Percentiles rank a stretch among this genome's conserved stretches.
Conservation (phyloP, 2,888 invertebrate genomes). For the Chloroclystis v-ata region DNA sequence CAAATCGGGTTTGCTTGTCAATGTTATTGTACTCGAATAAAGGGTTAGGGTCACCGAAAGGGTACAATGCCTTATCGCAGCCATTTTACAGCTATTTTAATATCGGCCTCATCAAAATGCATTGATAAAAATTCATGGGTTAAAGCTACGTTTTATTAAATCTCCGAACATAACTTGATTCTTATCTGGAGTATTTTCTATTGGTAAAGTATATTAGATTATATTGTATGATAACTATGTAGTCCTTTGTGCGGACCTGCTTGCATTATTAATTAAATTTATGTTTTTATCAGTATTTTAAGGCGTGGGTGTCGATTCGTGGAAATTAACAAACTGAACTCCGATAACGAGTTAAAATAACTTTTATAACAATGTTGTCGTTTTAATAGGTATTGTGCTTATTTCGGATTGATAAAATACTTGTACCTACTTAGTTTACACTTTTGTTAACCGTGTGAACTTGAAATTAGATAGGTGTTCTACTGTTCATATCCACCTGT, state of each 20-base stretch:
- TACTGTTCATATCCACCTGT: constrained; percentile 11
- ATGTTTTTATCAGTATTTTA: constrained; percentile 13
- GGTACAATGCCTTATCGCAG: constrained; percentile 49
- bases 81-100: constrained; percentile 53
- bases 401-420: not conserved
- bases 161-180: constrained; percentile 4
- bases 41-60: constrained; percentile 59
- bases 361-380: not conserved
- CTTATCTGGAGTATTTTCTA: constrained; percentile 7
- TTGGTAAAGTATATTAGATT: not conserved
- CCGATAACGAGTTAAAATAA: constrained; percentile 26
- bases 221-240: not conserved
- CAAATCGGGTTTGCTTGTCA: constrained; percentile 67
- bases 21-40: constrained; percentile 54
- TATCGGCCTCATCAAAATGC: constrained; percentile 45
- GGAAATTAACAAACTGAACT: constrained; percentile 35
- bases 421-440: no score
- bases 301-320: constrained; percentile 31
- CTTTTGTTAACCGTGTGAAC: constrained; percentile 5
- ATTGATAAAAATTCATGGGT: constrained; percentile 57
- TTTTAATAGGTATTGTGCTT: not conserved
- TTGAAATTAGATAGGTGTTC: constrained; percentile 51
- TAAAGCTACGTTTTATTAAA: constrained; percentile 42
- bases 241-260: constrained; percentile 7
- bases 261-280: constrained; percentile 4